Evolutionary conservation across 2,888 invertebrate genomes (phyloP).

Genomic region (Megastigmus dorsalis): DNA sequence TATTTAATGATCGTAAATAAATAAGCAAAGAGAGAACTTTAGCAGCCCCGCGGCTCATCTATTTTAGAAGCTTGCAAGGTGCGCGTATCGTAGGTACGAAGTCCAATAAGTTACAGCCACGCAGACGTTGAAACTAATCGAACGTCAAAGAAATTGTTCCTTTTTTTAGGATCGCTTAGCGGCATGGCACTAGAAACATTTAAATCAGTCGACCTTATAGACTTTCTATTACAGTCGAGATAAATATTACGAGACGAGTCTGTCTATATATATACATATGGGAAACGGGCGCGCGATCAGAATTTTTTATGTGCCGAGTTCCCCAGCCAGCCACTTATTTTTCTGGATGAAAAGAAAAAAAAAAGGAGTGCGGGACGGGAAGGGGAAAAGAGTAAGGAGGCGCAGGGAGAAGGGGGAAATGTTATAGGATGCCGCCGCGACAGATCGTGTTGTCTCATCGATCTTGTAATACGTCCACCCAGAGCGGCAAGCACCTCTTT

Average conservation of each 20-base stretch:
- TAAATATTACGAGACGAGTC: neutral
- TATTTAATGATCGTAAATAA: too few species aligned
- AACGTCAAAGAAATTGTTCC: too few species aligned
- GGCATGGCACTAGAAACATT: too few species aligned
- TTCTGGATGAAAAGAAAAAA: neutral
- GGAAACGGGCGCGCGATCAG: neutral
- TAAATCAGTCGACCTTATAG: neutral
- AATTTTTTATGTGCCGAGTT: constrained; percentile 6
- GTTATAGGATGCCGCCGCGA: neutral
- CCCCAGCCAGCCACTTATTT: constrained; percentile 13
- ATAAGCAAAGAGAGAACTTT: too few species aligned
- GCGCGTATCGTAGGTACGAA: too few species aligned
- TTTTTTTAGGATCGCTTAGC: too few species aligned
- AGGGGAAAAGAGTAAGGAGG: neutral
- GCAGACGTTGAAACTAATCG: too few species aligned
- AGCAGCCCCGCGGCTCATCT: too few species aligned
- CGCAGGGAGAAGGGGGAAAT: neutral
- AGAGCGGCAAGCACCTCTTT: neutral
- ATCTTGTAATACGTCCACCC: constrained; percentile 32
- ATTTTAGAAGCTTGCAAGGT: too few species aligned
- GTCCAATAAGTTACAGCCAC: too few species aligned
- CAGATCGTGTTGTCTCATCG: constrained; percentile 41
- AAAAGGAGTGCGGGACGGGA: neutral
- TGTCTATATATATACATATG: too few species aligned
- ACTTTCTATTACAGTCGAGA: constrained; percentile 8